Evolutionary conservation across 35 echinoderm and acorn worm species (phyloP).

Genomic region (Hemicentrotus pulcherrimus): DNA sequence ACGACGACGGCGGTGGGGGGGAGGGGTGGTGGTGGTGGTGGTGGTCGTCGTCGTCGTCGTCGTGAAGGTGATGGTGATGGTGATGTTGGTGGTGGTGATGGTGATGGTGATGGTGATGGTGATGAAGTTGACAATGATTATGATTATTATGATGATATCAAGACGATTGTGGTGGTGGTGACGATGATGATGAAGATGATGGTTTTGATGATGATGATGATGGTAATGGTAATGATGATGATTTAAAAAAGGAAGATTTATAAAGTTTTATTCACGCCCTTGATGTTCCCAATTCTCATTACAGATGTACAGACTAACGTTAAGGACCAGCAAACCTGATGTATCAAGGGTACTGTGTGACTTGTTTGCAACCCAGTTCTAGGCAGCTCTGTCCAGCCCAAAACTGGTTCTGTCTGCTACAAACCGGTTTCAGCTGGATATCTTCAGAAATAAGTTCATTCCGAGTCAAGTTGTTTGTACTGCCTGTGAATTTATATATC

Average conservation of each 20-base stretch:
- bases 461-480: slow-evolving; percentile 34
- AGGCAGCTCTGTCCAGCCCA: slow-evolving; percentile 22
- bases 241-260: not conserved
- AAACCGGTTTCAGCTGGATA: not conserved
- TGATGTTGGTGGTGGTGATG: not conserved
- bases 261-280: too few species aligned
- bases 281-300: not conserved
- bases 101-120: not conserved
- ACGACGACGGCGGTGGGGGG: not conserved
- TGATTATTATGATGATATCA: too few species aligned
- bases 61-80: not conserved
- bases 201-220: not conserved
- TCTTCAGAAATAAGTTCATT: slow-evolving; percentile 31
- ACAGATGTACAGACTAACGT: slow-evolving; percentile 97
- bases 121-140: not conserved
- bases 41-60: not conserved
- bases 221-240: not conserved
- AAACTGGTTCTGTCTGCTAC: not conserved
- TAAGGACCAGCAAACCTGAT: slow-evolving; percentile 79
- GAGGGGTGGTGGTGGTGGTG: too few species aligned
- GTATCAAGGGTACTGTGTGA: slow-evolving; percentile 82
- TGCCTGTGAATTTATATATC: not conserved
- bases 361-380: slow-evolving; percentile 91
- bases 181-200: not conserved
- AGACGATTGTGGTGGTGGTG: not conserved